A percentile compares a stretch with the other conserved stretches of the same genome.
These are phyloP conservation scores for Miltochrista miniata DNA, from an alignment of 2,888 invertebrate species.

Conservation along the genomic window DNA sequence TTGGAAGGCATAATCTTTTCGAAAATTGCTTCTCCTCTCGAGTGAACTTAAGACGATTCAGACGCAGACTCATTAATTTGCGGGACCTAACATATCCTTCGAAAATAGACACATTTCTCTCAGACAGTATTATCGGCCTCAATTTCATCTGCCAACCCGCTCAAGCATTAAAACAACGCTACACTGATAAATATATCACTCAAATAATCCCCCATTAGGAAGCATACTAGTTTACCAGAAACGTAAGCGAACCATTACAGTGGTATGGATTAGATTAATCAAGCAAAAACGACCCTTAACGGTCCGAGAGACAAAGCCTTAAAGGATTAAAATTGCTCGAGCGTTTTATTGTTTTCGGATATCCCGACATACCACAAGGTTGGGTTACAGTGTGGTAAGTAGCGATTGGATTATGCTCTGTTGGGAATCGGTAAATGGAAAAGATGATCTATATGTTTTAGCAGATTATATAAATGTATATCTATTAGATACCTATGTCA, in stretches of 20 bases:
- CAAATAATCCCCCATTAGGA: constrained; percentile 23
- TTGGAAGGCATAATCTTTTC: background rate
- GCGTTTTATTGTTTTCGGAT: constrained; percentile 72
- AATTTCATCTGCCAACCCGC: constrained; percentile 13
- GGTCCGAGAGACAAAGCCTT: constrained; percentile 57
- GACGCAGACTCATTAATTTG: background rate
- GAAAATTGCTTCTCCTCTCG: background rate
- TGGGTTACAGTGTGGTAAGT: constrained; percentile 14
- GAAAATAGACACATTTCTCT: constrained; percentile 7
- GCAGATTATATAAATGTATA: too few relatives aligned
- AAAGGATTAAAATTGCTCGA: constrained; percentile 63
- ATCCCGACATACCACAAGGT: constrained; percentile 43
- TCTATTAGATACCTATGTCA: too few relatives aligned
- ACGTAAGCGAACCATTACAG: constrained; percentile 56
- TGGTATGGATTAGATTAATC: constrained; percentile 65
- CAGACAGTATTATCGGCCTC: constrained; percentile 11
- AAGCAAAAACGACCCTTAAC: constrained; percentile 66
- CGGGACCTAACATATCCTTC: background rate
- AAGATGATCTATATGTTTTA: background rate
- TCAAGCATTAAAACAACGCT: constrained; percentile 15
- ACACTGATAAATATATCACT: constrained; percentile 27
- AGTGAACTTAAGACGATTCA: background rate
- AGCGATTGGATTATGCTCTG: constrained; percentile 12
- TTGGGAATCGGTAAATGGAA: constrained; percentile 9
- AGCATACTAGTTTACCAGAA: constrained; percentile 20